Conservation (phyloP, 2,888 invertebrate species). For the Pollenia angustigena region DNA sequence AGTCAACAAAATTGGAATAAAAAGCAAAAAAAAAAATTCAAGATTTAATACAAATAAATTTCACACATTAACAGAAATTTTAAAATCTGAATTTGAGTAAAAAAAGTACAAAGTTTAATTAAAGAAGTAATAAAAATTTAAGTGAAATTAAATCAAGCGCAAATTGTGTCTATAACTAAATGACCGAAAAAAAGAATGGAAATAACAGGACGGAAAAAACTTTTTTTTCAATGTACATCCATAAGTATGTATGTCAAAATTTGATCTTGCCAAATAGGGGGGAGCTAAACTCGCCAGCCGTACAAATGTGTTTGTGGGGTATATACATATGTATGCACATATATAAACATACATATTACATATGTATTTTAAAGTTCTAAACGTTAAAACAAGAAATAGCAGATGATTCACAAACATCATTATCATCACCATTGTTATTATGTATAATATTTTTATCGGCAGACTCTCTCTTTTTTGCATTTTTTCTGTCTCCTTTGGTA, state of each 20-base stretch:
- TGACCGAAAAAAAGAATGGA: constrained; percentile 40
- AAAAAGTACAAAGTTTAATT: constrained; percentile 18
- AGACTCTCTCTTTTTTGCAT: constrained; percentile 29
- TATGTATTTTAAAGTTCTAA: constrained; percentile 36
- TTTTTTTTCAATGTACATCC: not conserved
- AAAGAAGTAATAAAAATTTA: constrained; percentile 27
- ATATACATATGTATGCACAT: not conserved
- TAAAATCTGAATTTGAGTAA: not conserved
- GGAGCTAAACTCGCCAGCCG: constrained; percentile 48
- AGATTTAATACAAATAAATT: too few species aligned
- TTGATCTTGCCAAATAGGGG: constrained; percentile 69
- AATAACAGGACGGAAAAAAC: constrained; percentile 17
- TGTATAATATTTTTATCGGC: constrained; percentile 28
- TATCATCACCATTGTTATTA: constrained; percentile 43
- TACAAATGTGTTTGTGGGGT: constrained; percentile 25
- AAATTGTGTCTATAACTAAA: constrained; percentile 68
- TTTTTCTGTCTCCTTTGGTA: not conserved
- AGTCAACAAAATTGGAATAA: constrained; percentile 16
- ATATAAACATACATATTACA: not conserved
- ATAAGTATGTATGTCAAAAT: constrained; percentile 56
- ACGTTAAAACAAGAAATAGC: constrained; percentile 34
- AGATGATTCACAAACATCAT: constrained; percentile 64
- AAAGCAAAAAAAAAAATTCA: too few species aligned
- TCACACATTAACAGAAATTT: constrained; percentile 32
- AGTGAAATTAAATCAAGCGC: constrained; percentile 54